Base-by-base conservation (phyloP, 2,113 vertebrate species). In the Eptatretus burgeri region DNA sequence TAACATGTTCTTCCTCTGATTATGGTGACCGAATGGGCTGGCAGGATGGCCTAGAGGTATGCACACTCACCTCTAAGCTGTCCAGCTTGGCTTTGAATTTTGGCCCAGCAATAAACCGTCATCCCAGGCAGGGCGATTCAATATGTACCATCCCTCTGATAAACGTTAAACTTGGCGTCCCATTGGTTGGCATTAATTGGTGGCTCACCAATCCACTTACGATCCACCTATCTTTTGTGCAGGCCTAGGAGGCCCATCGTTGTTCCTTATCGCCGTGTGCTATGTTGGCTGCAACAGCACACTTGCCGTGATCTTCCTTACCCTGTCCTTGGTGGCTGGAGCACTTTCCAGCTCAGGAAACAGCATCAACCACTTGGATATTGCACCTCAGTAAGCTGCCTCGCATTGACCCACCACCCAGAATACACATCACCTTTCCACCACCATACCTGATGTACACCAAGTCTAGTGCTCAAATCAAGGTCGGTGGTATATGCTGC, bases 311-410 rank as follows among this genome's bases (percentile, higher is more conserved):
- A 17, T 12, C 56, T 60, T 60, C 56, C 56, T 60, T 10, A 60
- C 56, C 56, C 19, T 60, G 56, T 60, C 56, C 9, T n/a, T 60
- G 56, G 56, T 19, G n/a, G n/a, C 19, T 19, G 56, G 56, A 12
- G 56, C 56, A 10, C 19, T 60, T 19, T 17, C 56, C 56, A 13
- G n/a, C n/a, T n/a, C 56, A 20, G 56, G 56, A n/a, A 17, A 20
- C 19, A 20, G 56, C 56, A 60, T 60, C 56, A 60, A 60, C 56
- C 56, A 60, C n/a, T 19, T 60, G 56, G 56, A 60, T 19, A 60
- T 60, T 19, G 56, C 56, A 12, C 56, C 56, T 19, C 56, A 60
- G 56, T 60, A 20, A 60, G 56, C n/a, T 2, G 3, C 27, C 27
- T 41, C 27, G 7, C 27, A 41, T 41, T 41, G 27, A 41, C 3